phyloP scores from a whole-genome alignment of 2,888 invertebrate genomes.

The Glaucopsyche alexis region DNA sequence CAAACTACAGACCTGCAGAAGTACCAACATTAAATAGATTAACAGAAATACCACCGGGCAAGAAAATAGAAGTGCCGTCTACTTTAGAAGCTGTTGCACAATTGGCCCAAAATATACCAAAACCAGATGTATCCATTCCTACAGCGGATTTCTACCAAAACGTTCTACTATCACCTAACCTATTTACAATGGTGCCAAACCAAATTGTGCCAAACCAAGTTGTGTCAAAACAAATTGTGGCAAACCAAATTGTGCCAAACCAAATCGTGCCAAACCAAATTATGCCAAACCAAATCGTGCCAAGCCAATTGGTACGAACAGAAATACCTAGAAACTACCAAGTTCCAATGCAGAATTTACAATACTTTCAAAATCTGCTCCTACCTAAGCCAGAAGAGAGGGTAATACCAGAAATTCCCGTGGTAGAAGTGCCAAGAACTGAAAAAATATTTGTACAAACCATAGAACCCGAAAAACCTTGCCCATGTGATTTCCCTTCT shows the following conservation, averaged over 20 bases:
- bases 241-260: neutral
- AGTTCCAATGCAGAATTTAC: constrained; percentile 30
- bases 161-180: neutral
- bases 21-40: neutral
- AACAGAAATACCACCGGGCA: neutral
- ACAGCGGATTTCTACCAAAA: neutral
- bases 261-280: neutral
- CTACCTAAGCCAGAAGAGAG: constrained; percentile 29
- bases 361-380: constrained; percentile 31
- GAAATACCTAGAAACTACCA: constrained; percentile 10
- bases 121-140: neutral
- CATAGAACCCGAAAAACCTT: constrained; percentile 30
- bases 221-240: neutral
- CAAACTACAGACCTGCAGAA: neutral
- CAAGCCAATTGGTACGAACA: neutral
- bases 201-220: neutral
- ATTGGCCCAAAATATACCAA: neutral
- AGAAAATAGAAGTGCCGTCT: neutral
- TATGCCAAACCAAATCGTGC: neutral
- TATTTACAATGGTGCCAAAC: neutral
- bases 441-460: constrained; percentile 9
- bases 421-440: neutral
- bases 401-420: constrained; percentile 12
- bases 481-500: constrained; percentile 36
- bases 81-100: neutral